phyloP scores from a whole-genome alignment of 2,888 invertebrate species.

The Noctuana brunneofusca region DNA sequence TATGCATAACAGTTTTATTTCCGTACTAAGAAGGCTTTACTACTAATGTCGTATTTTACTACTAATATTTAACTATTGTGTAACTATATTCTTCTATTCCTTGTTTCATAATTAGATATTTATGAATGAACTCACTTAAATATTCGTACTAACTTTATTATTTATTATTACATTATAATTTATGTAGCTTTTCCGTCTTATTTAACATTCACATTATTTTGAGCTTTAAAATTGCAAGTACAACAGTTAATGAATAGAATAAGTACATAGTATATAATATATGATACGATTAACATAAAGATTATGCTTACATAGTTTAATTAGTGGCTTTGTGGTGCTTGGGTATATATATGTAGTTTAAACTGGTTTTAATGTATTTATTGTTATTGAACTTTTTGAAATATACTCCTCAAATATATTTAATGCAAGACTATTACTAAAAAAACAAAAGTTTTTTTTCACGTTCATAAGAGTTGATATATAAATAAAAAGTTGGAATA shows the following conservation, averaged over 20 bases:
- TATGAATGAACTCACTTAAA: background rate
- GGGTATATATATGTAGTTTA: slow-evolving; percentile 64
- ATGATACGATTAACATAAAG: slow-evolving; percentile 63
- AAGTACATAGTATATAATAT: slow-evolving; percentile 41
- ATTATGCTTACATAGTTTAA: slow-evolving; percentile 66
- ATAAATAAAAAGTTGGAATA: no score
- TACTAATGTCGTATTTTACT: slow-evolving; percentile 7
- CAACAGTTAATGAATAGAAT: slow-evolving; percentile 65
- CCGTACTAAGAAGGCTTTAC: slow-evolving; percentile 3
- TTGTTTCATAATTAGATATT: background rate
- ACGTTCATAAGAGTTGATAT: no score
- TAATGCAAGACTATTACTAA: no score
- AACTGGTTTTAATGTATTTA: slow-evolving; percentile 53
- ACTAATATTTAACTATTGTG: slow-evolving; percentile 12
- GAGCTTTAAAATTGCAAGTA: slow-evolving; percentile 78
- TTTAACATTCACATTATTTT: slow-evolving; percentile 55
- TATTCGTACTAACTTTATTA: background rate
- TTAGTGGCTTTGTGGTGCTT: slow-evolving; percentile 76
- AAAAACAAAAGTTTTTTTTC: no score
- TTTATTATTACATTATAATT: background rate
- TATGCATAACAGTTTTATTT: slow-evolving; percentile 13
- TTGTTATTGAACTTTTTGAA: background rate
- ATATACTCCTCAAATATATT: background rate
- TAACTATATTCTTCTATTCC: background rate
- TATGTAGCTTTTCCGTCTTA: background rate